A percentile compares a stretch with the other conserved stretches of the same genome.
phyloP scores from a whole-genome alignment of 2,113 vertebrate genomes.

The Sialia sialis region DNA sequence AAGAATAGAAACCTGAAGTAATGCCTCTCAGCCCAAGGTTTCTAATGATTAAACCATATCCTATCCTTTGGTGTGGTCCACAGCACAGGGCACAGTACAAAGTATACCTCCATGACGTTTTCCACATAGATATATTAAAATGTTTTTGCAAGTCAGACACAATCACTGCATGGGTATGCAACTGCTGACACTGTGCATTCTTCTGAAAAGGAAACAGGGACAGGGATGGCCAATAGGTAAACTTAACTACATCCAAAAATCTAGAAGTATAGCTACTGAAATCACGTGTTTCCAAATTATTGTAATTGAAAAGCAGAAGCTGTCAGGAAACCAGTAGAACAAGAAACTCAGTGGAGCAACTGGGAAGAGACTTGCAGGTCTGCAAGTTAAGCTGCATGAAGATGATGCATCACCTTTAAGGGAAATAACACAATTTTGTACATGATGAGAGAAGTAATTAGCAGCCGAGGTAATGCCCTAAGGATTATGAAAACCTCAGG shows the following conservation, averaged over 20 bases:
- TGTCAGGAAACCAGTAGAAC: constrained; percentile 41
- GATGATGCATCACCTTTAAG: constrained; percentile 34
- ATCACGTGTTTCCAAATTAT: not conserved
- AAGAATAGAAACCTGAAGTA: constrained; percentile 49
- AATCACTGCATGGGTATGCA: not conserved
- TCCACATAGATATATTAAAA: not conserved
- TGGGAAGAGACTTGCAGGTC: constrained; percentile 31
- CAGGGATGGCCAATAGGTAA: not conserved
- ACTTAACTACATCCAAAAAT: constrained; percentile 22
- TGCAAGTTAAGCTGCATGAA: constrained; percentile 23
- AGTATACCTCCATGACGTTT: not conserved
- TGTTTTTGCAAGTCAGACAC: not conserved
- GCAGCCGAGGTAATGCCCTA: not conserved
- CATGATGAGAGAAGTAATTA: constrained; percentile 55
- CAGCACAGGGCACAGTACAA: not conserved
- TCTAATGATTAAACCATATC: constrained; percentile 53
- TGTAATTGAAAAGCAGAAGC: constrained; percentile 24
- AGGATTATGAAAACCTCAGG: constrained; percentile 52
- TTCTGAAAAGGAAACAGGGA: not conserved
- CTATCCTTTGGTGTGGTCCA: constrained; percentile 4
- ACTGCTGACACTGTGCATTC: not conserved
- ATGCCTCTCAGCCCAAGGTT: constrained; percentile 5
- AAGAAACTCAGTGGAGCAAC: constrained; percentile 16
- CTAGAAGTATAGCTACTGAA: constrained; percentile 20
- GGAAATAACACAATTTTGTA: constrained; percentile 58